Base-by-base conservation (phyloP, 2,888 invertebrate genomes). In the Hypsopygia costalis region DNA sequence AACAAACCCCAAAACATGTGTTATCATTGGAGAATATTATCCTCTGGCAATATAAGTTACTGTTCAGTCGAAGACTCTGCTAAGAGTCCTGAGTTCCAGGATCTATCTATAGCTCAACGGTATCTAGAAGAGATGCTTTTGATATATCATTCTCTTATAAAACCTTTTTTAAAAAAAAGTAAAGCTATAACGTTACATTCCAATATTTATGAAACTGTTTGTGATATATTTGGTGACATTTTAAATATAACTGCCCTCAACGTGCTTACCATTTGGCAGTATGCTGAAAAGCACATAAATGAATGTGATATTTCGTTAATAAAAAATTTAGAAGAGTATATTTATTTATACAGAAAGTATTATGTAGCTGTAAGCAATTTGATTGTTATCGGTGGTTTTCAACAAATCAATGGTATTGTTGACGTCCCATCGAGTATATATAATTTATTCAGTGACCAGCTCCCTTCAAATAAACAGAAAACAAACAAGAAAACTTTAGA, bases 331-430 rank as follows among this genome's bases (percentile, higher is more conserved):
- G 93, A 94, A 61, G 94, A 95, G 77, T 92, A 91, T 77, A 91
- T 94, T 64, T 90, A 91, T 66, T 89, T 93, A 47, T 94, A 93
- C 69, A 93, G 91, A 71, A 91, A 91, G 69, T 95, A 94, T 85
- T 90, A 93, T 33, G 88, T 92, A 75, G 91, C 91, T 56, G 89
- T 94, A 69, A 94, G 94, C 74, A 93, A 94, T 89, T 90, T 94
- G 48, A 92, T 93, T 62, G 93, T 93, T 54, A 88, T 94, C 47
- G 91, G 93, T 62, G 94, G 94, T 25, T 94, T 94, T 62, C 67
- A 83, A 31, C 91, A 92, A 55, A 92, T 94, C 40, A 91, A 92
- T 48, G 91, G 89, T 69, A 66, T 91, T 37, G 85, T 94, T 44
- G 92, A 93, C 59, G 83, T 92, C 36, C 90, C 91, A 11, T 85